Percentiles rank a stretch among this genome's conserved stretches.
Conservation (phyloP, 2,888 invertebrate genomes). For the Phania funesta region DNA sequence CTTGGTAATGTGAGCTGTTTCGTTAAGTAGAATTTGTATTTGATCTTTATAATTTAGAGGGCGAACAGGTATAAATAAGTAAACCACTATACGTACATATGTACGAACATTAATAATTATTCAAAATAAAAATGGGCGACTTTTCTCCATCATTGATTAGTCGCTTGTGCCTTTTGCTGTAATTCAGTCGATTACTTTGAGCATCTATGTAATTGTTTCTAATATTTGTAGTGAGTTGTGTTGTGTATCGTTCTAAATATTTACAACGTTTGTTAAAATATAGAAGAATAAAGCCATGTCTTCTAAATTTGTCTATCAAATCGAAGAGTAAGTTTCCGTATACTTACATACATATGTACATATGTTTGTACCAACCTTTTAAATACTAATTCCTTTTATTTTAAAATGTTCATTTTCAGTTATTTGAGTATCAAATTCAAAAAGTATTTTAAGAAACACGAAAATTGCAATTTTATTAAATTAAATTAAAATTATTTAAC, state of each 20-base stretch:
- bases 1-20: neutral
- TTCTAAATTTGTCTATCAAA: slow-evolving; percentile 73
- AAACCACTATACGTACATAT: neutral
- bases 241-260: neutral
- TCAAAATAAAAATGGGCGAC: too few relatives aligned
- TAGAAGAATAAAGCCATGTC: slow-evolving; percentile 62
- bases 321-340: slow-evolving; percentile 62
- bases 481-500: too few relatives aligned
- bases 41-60: neutral
- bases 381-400: too few relatives aligned
- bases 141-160: slow-evolving; percentile 7
- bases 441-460: too few relatives aligned
- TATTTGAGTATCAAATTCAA: too few relatives aligned
- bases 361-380: too few relatives aligned
- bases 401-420: too few relatives aligned
- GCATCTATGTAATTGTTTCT: neutral
- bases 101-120: neutral
- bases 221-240: neutral
- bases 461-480: too few relatives aligned
- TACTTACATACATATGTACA: too few relatives aligned
- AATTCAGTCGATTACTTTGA: neutral
- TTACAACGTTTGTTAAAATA: neutral
- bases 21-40: neutral
- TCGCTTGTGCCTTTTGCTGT: neutral
- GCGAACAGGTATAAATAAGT: neutral